phyloP scores from a whole-genome alignment of 2,888 invertebrate species.

The Pyrocoelia pectoralis region DNA sequence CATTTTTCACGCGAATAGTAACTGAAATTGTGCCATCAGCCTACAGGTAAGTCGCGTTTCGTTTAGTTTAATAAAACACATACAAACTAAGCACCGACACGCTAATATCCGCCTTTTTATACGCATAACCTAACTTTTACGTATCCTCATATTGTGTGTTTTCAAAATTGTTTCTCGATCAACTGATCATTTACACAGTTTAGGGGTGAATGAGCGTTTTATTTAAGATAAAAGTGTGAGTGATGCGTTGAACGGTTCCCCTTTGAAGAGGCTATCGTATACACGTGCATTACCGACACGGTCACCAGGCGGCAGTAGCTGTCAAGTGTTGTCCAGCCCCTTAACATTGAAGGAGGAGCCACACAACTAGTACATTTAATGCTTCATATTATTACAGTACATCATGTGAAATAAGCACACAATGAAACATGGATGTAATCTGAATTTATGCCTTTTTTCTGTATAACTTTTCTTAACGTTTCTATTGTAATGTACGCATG shows the following conservation, averaged over 20 bases:
- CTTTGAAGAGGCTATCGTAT: slow-evolving; percentile 45
- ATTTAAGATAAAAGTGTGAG: background rate
- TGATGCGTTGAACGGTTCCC: slow-evolving; percentile 34
- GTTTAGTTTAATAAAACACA: background rate
- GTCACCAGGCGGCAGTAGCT: slow-evolving; percentile 55
- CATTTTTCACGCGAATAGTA: background rate
- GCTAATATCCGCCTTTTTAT: no score
- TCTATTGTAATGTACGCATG: slow-evolving; percentile 1
- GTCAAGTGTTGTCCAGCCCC: slow-evolving; percentile 53
- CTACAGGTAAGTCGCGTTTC: background rate
- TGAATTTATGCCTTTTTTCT: slow-evolving; percentile 36
- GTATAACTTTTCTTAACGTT: slow-evolving; percentile 9
- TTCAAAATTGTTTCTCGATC: no score
- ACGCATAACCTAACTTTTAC: no score
- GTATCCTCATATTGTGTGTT: no score
- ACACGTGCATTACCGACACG: slow-evolving; percentile 43
- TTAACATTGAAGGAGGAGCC: slow-evolving; percentile 54
- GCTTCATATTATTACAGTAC: slow-evolving; percentile 50
- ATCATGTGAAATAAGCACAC: slow-evolving; percentile 49
- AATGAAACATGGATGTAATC: slow-evolving; percentile 43
- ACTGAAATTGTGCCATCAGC: background rate
- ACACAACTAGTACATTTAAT: slow-evolving; percentile 52
- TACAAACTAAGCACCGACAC: no score
- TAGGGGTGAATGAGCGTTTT: background rate
- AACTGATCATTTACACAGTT: background rate